Evolutionary conservation across 2,113 vertebrate species (phyloP).

Genomic region (Oplegnathus fasciatus): DNA sequence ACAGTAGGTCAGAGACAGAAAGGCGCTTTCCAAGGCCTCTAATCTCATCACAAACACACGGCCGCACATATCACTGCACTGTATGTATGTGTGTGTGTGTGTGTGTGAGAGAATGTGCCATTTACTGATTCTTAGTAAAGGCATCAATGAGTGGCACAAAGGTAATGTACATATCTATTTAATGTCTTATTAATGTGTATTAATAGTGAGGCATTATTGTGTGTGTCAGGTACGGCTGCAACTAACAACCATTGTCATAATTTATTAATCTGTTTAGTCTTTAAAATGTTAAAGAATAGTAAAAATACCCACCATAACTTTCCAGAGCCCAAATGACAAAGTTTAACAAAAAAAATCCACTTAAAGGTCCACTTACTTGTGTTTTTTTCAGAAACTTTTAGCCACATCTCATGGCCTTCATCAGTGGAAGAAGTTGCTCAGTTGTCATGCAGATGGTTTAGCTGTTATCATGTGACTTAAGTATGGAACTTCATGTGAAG

Average conservation of each 20-base stretch:
- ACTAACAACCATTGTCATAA: not conserved
- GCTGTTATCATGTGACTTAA: not conserved
- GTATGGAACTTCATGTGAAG: not conserved
- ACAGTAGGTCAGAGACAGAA: slow-evolving; percentile 24
- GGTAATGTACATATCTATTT: not conserved
- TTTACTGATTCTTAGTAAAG: not conserved
- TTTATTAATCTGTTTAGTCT: not conserved
- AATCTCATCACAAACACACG: slow-evolving; percentile 29
- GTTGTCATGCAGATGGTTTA: not conserved
- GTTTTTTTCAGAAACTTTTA: too few relatives aligned
- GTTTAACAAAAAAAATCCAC: not conserved
- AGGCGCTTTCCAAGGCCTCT: slow-evolving; percentile 6
- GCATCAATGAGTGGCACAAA: not conserved
- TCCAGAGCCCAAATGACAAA: not conserved
- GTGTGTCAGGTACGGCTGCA: not conserved
- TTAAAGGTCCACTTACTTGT: not conserved
- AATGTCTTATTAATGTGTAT: not conserved
- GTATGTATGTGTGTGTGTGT: not conserved
- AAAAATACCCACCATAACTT: not conserved
- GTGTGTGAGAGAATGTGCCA: not conserved
- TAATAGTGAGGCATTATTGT: not conserved
- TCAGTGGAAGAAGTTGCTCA: not conserved
- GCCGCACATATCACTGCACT: slow-evolving; percentile 16
- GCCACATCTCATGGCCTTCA: not conserved
- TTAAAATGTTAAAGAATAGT: not conserved